A percentile compares a stretch with the other conserved stretches of the same genome.
These are phyloP conservation scores for Halcyon leucocephala DNA, from an alignment of 2,797 vertebrate genomes.

Conservation along the genomic window DNA sequence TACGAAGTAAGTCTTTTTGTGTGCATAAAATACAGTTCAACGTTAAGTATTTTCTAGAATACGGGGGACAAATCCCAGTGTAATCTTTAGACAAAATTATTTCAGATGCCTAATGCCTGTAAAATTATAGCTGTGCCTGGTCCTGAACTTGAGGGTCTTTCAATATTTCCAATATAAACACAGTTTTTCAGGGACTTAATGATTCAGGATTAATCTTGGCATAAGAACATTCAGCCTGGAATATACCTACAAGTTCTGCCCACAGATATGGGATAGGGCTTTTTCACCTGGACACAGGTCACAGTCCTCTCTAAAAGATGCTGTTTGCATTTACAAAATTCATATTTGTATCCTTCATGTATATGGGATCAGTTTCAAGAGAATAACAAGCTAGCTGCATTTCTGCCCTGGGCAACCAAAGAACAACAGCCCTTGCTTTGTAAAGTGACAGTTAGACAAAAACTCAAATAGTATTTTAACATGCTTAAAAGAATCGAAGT, in stretches of 20 bases:
- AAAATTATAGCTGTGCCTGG: slow-evolving; percentile 72
- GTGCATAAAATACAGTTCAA: slow-evolving; percentile 77
- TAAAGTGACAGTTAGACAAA: neutral
- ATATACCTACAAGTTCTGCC: neutral
- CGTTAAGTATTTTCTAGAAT: slow-evolving; percentile 76
- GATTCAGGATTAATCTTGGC: slow-evolving; percentile 43
- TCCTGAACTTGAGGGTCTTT: slow-evolving; percentile 74
- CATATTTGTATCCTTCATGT: fast-evolving
- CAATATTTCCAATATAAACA: slow-evolving; percentile 61
- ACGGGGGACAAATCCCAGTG: slow-evolving; percentile 70
- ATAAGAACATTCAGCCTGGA: slow-evolving; percentile 31
- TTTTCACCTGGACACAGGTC: neutral
- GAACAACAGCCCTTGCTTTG: neutral
- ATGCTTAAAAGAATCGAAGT: neutral
- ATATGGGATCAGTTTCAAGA: neutral
- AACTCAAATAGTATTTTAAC: neutral
- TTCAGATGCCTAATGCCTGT: slow-evolving; percentile 74
- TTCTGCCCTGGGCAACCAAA: neutral
- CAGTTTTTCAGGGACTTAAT: slow-evolving; percentile 70
- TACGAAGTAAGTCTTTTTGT: slow-evolving; percentile 69
- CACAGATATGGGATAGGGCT: neutral
- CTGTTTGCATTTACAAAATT: neutral
- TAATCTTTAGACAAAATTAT: slow-evolving; percentile 78
- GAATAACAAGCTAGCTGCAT: neutral
- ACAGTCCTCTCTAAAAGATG: neutral